These are phyloP conservation scores for Apamea crenata DNA, from an alignment of 2,888 invertebrate genomes.

Conservation along the genomic window DNA sequence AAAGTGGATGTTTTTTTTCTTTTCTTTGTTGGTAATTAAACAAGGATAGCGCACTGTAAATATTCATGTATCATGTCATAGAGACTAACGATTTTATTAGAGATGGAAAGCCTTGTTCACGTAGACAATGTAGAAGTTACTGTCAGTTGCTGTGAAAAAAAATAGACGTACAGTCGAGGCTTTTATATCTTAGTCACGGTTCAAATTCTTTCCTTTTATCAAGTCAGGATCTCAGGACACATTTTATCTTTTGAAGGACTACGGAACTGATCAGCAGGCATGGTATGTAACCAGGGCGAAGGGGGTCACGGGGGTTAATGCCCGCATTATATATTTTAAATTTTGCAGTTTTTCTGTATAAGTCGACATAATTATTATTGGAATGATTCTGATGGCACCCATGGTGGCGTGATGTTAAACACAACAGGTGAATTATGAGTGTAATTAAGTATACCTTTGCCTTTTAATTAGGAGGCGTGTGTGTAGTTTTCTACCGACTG, in stretches of 20 bases:
- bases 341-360: not conserved
- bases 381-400: not conserved
- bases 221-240: not conserved
- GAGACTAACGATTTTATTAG: not conserved
- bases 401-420: too few relatives aligned
- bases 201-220: not conserved
- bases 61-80: slow-evolving; percentile 6
- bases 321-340: too few relatives aligned
- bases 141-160: not conserved
- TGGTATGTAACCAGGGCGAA: not conserved
- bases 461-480: too few relatives aligned
- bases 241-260: too few relatives aligned
- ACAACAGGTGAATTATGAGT: too few relatives aligned
- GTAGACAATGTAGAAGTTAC: not conserved
- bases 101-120: slow-evolving; percentile 16
- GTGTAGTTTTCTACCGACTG: too few relatives aligned
- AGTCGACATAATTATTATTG: not conserved
- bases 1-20: slow-evolving; percentile 2
- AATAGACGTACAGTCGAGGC: not conserved
- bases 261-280: too few relatives aligned
- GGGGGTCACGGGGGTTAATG: not conserved
- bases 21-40: slow-evolving; percentile 20
- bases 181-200: not conserved
- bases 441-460: too few relatives aligned
- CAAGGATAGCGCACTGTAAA: slow-evolving; percentile 25